Evolutionary conservation across 53 echinoderm and acorn worm genomes (phyloP), one percentile per base, ranked within the genome.

Genomic region (Hippasteria phrygiana): DNA sequence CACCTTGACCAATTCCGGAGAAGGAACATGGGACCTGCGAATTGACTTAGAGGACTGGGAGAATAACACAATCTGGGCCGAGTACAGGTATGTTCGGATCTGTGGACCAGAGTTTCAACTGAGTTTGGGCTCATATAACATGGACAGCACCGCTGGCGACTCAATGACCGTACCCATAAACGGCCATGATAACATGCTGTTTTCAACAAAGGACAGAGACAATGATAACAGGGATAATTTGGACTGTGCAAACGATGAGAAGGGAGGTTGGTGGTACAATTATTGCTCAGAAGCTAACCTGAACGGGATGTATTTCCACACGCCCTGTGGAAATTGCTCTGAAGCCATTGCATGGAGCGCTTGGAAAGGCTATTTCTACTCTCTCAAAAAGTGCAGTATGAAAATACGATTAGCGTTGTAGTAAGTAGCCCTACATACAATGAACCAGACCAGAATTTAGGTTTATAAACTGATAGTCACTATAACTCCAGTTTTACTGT

Each of bases 211-310:
- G 29, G 79, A 79, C 56, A 62, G 37, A 14, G 79, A 79, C 28
- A 79, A 62, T 42, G 79, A 79, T 27, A 20, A 13, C 0, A 3
- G 7, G 3, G 4, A 11, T 12, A 7, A 76, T 54, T 7, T 18
- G 24, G 59, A 79, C 79, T 79, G 79, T 3, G 79, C 79, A n/a
- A n/a, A 34, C 2, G 1, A 0, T 5, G 12, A n/a, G 5, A 20
- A 79, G 26, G 79, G 79, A 27, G 79, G 37, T 2, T 79, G 79
- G 79, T 79, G 79, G 79, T 79, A 31, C 29, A 13, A 29, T 6
- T 24, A 14, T 2, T 76, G 76, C 34, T 32, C 17, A 32, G 5
- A 36, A 5, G 4, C 33, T 14, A 17, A 76, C 50, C 33, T 76
- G 31, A 76, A 76, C 33, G 20, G 76, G 28, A 76, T 11, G 33